Evolutionary conservation across 1,140 invertebrate species (phyloP), one percentile per base, ranked within the genome.

Genomic region (Apolygus lucorum): DNA sequence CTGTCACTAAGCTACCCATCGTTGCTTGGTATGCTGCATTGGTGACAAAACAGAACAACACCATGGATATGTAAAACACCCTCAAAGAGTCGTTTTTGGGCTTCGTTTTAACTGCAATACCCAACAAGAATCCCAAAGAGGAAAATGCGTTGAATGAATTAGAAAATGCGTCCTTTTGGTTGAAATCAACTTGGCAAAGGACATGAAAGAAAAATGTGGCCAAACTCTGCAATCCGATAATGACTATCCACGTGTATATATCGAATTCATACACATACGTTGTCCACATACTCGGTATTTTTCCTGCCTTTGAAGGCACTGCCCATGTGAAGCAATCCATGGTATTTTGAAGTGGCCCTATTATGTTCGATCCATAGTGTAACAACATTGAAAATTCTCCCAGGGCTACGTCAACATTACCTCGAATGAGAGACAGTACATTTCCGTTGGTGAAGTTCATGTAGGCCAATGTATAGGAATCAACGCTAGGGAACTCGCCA

Each of bases 301-400:
- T 49, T 26, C 74, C 75, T 28, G 73, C 73, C 22, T 73, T 73
- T 13, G 68, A 59, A 0, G 75, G 75, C 17, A 76, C 73, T 17
- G 72, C 74, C 75, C 75, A 76, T 0, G 75, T 76, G 59, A 75
- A 76, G 52, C 75, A 76, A 24, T 76, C 75, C 71, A 75, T 74
- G 29, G 71, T 59, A 13, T 71, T 73, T 64, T 76, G 73, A 21
- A 67, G 70, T 27, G 73, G 69, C 21, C 73, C 73, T 2, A 65
- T 68, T 0, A 74, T 67, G 1, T 72, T 63, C 1, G 69, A 63
- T 28, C 74, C 69, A 13, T 66, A 65, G 42, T 76, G 73, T 2
- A 74, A 63, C 42, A 75, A 59, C 25, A 72, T 69, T 0, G 74
- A 74, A 63, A 75, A 76, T 68, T 70, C 71, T 2, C 73, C 73